Conservation (phyloP, 2,797 vertebrate species). For the Fundulus diaphanus region DNA sequence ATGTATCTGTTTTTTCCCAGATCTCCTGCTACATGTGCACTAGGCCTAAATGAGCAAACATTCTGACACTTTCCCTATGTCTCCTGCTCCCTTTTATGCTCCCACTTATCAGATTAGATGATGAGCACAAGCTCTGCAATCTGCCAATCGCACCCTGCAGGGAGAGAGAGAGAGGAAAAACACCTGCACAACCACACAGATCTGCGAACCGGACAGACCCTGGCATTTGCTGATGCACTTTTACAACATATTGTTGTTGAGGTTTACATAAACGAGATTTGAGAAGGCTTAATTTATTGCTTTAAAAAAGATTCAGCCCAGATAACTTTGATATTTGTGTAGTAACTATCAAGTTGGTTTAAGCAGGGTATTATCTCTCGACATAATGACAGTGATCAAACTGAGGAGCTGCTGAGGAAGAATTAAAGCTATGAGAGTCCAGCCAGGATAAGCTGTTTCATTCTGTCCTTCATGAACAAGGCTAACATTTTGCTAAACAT, state of each 20-base stretch:
- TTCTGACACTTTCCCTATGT: too few relatives aligned
- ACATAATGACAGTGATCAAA: slow-evolving; percentile 12
- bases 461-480: slow-evolving; percentile 71
- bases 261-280: neutral
- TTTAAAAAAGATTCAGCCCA: neutral
- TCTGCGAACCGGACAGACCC: too few relatives aligned
- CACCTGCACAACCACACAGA: too few relatives aligned
- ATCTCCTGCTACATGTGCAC: too few relatives aligned
- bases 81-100: too few relatives aligned
- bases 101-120: too few relatives aligned
- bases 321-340: neutral
- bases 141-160: too few relatives aligned
- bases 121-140: too few relatives aligned
- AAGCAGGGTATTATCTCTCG: neutral
- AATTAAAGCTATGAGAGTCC: slow-evolving; percentile 32
- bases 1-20: too few relatives aligned
- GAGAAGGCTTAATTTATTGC: neutral
- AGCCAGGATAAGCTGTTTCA: slow-evolving; percentile 32
- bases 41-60: too few relatives aligned
- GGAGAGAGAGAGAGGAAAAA: too few relatives aligned
- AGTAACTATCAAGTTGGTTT: neutral
- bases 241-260: neutral
- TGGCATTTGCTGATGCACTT: neutral
- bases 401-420: slow-evolving; percentile 17
- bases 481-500: slow-evolving; percentile 67